These are phyloP conservation scores for Hedychridium roseum DNA, from an alignment of 2,888 invertebrate genomes.

Conservation along the genomic window DNA sequence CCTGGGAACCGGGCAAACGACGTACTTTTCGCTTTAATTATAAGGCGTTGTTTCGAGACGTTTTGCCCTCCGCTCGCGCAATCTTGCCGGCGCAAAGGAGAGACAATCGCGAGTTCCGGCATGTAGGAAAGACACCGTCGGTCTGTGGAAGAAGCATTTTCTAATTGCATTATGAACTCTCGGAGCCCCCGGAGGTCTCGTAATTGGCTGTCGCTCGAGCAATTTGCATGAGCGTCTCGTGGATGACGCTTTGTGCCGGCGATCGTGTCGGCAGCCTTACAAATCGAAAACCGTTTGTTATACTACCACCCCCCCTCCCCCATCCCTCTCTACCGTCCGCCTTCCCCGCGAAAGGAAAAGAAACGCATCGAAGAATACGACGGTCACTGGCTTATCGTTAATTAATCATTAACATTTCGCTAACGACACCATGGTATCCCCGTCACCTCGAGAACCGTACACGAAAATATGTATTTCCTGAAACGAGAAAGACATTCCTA, in stretches of 20 bases:
- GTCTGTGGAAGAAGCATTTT: constrained; percentile 16
- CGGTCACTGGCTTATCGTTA: too few species aligned
- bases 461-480: too few species aligned
- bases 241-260: constrained; percentile 28
- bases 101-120: not conserved
- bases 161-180: constrained; percentile 40
- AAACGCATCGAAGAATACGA: too few species aligned
- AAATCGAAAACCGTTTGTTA: constrained; percentile 28
- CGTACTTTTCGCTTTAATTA: too few species aligned
- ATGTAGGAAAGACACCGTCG: not conserved
- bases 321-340: too few species aligned
- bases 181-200: constrained; percentile 23
- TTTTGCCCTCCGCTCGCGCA: not conserved
- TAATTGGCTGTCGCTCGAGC: constrained; percentile 32
- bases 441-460: too few species aligned
- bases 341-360: too few species aligned
- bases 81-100: not conserved
- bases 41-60: too few species aligned
- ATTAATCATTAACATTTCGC: too few species aligned
- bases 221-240: constrained; percentile 25
- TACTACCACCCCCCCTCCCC: constrained; percentile 22
- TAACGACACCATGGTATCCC: too few species aligned
- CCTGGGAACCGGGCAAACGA: too few species aligned
- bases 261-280: constrained; percentile 30
- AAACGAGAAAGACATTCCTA: too few species aligned